Conservation (phyloP, 2,888 invertebrate species). For the Dicycla oo region DNA sequence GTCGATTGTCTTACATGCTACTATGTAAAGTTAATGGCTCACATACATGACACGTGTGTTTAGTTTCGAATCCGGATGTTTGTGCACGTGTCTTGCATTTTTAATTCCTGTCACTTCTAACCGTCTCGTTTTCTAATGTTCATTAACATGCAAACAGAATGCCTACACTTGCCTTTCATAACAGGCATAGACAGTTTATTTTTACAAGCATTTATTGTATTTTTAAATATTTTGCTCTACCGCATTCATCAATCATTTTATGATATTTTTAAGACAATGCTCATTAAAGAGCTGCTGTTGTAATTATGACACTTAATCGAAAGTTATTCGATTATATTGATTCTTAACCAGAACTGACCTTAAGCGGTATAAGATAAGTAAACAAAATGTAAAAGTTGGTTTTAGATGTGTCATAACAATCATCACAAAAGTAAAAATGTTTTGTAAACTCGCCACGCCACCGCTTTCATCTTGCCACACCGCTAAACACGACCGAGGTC, state of each 20-base stretch:
- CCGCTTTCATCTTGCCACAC: conserved; percentile 61
- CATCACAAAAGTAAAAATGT: neutral
- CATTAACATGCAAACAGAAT: conserved; percentile 1
- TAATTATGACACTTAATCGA: neutral
- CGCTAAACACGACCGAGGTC: conserved; percentile 78
- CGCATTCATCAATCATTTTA: neutral
- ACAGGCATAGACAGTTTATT: neutral
- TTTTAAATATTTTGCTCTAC: neutral
- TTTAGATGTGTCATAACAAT: neutral
- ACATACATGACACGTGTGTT: conserved; percentile 10
- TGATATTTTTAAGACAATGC: neutral
- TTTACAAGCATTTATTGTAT: neutral
- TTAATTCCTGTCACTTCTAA: conserved; percentile 23
- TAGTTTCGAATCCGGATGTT: conserved; percentile 51
- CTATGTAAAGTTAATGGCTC: conserved; percentile 38
- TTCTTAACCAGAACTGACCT: neutral
- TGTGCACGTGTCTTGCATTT: conserved; percentile 46
- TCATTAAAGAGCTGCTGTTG: neutral
- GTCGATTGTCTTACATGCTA: conserved; percentile 25
- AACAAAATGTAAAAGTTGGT: neutral
- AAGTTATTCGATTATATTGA: neutral
- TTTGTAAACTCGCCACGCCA: conserved; percentile 40
- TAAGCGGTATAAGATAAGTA: neutral
- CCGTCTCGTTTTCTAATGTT: conserved; percentile 7
- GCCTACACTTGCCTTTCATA: conserved; percentile 1